Percentiles rank a stretch among this genome's conserved stretches.
These are phyloP conservation scores for Flexamia atlantica DNA, from an alignment of 2,888 invertebrate genomes.

Conservation along the genomic window DNA sequence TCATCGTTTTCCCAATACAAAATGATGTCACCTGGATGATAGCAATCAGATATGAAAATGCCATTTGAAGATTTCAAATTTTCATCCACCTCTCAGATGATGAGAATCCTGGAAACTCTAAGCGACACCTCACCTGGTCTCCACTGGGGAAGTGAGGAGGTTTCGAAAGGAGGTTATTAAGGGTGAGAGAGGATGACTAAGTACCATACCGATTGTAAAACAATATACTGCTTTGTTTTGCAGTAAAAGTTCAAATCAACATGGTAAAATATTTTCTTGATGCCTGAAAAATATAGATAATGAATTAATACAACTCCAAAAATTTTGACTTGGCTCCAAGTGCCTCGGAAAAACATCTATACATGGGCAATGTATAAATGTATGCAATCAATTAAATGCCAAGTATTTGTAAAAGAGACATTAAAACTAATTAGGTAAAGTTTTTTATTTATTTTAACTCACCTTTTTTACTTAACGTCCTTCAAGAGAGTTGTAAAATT, in stretches of 20 bases:
- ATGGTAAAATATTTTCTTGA: slow-evolving; percentile 21
- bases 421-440: too few species aligned
- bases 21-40: background rate
- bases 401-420: too few species aligned
- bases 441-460: too few species aligned
- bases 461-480: too few species aligned
- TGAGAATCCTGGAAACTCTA: background rate
- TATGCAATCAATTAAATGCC: too few species aligned
- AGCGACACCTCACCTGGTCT: background rate
- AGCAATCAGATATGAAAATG: background rate
- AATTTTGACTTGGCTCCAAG: background rate
- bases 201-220: background rate
- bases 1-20: background rate
- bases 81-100: background rate
- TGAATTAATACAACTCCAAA: background rate
- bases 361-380: too few species aligned
- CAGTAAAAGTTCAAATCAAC: background rate
- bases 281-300: background rate
- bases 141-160: background rate
- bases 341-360: too few species aligned
- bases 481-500: too few species aligned
- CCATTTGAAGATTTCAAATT: background rate
- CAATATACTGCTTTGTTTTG: background rate
- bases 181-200: background rate
- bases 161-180: background rate